Base-by-base conservation (phyloP, 2,888 invertebrate genomes). In the Drosophila neonasuta region DNA sequence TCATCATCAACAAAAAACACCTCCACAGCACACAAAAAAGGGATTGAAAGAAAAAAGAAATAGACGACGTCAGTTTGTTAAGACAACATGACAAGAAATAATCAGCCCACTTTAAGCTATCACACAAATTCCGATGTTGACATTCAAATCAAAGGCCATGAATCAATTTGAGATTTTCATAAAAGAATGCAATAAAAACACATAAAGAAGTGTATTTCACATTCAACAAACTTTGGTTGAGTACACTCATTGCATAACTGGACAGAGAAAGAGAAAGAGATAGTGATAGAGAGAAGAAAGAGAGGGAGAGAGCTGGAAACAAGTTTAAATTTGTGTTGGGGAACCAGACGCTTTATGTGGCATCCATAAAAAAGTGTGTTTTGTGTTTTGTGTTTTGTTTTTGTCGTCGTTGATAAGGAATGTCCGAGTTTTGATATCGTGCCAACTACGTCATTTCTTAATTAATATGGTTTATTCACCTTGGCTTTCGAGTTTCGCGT, bases 401-500 rank as follows among this genome's bases (percentile, higher is more conserved):
- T 2, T 32, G 30, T 20, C 46, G 46, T 20, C 13, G 20, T 32
- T 55, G 39, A 56, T 55, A 55, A 44, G 9, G 32, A 44, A 44
- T 15, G 55, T 24, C 44, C 20, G 20, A 44, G 11, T 30, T 29
- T 36, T 34, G 50, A 55, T 62, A 52, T 48, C 58, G n/a, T 11
- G 17, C 48, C 30, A 30, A 30, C 54, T 39, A 65, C 72, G 75
- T 74, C 75, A 73, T 70, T 54, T 57, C 70, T 55, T 54, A 60
- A 74, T 51, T 54, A 54, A 55, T 57, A 46, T 32, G 32, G 52
- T 46, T 59, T 56, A 72, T 69, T 63, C 63, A 51, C 34, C 32
- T 66, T 30, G 36, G 58, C 36, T 54, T 50, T 44, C n/a, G 8
- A 20, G 49, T 41, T 3, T 24, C 6, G 1, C 24, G 24, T 20